These are phyloP conservation scores for Acleris emargana DNA, from an alignment of 2,888 invertebrate species.

Conservation along the genomic window DNA sequence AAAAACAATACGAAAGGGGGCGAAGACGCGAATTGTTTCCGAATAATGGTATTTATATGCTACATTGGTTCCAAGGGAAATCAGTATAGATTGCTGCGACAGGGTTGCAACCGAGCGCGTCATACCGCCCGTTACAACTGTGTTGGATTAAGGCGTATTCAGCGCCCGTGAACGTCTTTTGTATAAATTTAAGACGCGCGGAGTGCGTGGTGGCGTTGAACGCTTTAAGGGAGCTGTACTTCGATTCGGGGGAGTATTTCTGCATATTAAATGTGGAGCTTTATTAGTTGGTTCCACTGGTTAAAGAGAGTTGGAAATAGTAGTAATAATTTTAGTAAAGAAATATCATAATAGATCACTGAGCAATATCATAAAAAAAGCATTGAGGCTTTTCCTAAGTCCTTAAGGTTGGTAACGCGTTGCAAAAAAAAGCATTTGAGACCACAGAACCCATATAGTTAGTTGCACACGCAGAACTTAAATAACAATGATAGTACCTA, in stretches of 20 bases:
- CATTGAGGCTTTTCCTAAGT: too few relatives aligned
- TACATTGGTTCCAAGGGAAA: constrained; percentile 83
- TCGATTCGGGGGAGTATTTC: constrained; percentile 27
- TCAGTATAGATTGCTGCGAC: constrained; percentile 71
- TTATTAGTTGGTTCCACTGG: constrained; percentile 78
- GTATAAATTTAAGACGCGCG: constrained; percentile 14
- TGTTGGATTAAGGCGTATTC: constrained; percentile 47
- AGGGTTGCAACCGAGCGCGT: constrained; percentile 38
- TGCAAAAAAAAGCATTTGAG: too few relatives aligned
- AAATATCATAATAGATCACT: too few relatives aligned
- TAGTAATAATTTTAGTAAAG: too few relatives aligned
- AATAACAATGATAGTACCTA: too few relatives aligned
- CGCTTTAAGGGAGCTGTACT: background rate
- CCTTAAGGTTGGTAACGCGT: too few relatives aligned
- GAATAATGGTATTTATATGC: constrained; percentile 83
- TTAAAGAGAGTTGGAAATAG: constrained; percentile 62
- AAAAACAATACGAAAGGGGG: constrained; percentile 64
- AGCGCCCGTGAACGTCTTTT: too few relatives aligned
- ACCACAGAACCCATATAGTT: too few relatives aligned
- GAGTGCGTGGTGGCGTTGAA: too few relatives aligned
- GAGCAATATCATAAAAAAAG: too few relatives aligned
- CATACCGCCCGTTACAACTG: constrained; percentile 52
- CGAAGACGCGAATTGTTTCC: constrained; percentile 77
- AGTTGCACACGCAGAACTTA: too few relatives aligned
- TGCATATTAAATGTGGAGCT: constrained; percentile 82